A percentile compares a stretch with the other conserved stretches of the same genome.
These are phyloP conservation scores for Operophtera brumata DNA, from an alignment of 2,888 invertebrate species.

Conservation along the genomic window DNA sequence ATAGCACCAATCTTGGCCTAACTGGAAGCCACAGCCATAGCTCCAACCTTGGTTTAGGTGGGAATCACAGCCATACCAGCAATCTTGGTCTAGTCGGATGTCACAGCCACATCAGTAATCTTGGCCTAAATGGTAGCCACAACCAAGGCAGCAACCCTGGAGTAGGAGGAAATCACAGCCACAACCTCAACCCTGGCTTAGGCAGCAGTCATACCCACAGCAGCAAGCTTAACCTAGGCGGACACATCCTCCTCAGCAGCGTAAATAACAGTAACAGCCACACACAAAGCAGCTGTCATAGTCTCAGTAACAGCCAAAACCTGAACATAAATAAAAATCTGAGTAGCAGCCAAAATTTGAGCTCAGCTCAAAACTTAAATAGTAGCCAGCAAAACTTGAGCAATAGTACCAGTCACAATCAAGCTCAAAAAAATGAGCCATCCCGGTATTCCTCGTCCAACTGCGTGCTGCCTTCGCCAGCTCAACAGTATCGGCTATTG, in stretches of 20 bases:
- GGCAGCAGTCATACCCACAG: too few species aligned
- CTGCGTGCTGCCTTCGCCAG: conserved; percentile 60
- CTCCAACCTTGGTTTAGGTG: conserved; percentile 3
- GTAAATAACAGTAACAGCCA: neutral
- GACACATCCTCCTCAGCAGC: conserved; percentile 1
- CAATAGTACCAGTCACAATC: conserved; percentile 8
- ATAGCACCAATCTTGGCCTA: conserved; percentile 19
- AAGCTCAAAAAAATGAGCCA: conserved; percentile 23
- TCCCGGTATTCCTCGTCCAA: conserved; percentile 60
- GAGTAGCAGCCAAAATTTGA: conserved; percentile 38
- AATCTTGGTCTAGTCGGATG: conserved; percentile 5
- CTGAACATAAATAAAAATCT: conserved; percentile 36
- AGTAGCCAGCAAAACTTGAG: conserved; percentile 6
- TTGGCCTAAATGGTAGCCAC: neutral
- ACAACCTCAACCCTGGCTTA: neutral
- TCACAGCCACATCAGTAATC: conserved; percentile 7
- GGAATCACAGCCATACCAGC: conserved; percentile 4
- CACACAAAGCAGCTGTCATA: too few species aligned
- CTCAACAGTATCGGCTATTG: conserved; percentile 59
- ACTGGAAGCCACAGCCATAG: conserved; percentile 16
- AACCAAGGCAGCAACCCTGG: neutral
- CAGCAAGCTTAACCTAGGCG: conserved; percentile 5
- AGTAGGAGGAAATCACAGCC: neutral
- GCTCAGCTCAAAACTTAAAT: conserved; percentile 17
- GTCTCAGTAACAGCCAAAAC: neutral